Percentiles rank a stretch among this genome's conserved stretches.
Conservation (phyloP, 1,140 invertebrate genomes). For the Trachymyrmex cornetzi region DNA sequence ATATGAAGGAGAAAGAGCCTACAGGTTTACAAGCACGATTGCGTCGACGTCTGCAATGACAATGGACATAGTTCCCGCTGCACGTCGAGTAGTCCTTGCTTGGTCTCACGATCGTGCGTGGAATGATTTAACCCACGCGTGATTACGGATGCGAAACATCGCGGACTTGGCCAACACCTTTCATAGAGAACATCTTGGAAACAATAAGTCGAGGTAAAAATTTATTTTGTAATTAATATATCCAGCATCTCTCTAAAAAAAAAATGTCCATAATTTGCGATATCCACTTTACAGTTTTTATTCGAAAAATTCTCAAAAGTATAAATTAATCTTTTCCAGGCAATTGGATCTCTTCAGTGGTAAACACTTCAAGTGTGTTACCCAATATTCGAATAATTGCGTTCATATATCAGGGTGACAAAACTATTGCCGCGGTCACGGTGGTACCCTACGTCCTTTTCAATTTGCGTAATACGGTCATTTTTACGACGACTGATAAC, state of each 20-base stretch:
- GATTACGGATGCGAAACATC: constrained; percentile 31
- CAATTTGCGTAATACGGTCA: constrained; percentile 66
- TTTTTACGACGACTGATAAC: constrained; percentile 59
- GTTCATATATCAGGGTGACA: not conserved
- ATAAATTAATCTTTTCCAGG: not conserved
- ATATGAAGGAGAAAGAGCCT: constrained; percentile 35
- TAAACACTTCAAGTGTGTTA: not conserved
- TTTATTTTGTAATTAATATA: constrained; percentile 1
- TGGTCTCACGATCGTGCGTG: constrained; percentile 36
- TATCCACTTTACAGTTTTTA: not conserved
- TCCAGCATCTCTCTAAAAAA: not conserved
- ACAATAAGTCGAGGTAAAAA: not conserved
- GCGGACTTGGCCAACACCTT: constrained; percentile 7
- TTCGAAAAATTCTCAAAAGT: not conserved
- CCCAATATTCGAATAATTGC: not conserved
- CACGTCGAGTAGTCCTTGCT: constrained; percentile 13
- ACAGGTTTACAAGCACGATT: constrained; percentile 23
- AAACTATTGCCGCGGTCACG: constrained; percentile 6
- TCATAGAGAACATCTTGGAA: constrained; percentile 28
- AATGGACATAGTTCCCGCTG: constrained; percentile 44
- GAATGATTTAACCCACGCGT: constrained; percentile 51
- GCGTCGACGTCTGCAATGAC: constrained; percentile 32
- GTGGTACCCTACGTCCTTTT: constrained; percentile 16
- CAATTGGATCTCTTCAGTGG: not conserved
- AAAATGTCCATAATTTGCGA: not conserved